These are phyloP conservation scores for Chrysolina americana DNA, from an alignment of 2,888 invertebrate species.

Conservation along the genomic window DNA sequence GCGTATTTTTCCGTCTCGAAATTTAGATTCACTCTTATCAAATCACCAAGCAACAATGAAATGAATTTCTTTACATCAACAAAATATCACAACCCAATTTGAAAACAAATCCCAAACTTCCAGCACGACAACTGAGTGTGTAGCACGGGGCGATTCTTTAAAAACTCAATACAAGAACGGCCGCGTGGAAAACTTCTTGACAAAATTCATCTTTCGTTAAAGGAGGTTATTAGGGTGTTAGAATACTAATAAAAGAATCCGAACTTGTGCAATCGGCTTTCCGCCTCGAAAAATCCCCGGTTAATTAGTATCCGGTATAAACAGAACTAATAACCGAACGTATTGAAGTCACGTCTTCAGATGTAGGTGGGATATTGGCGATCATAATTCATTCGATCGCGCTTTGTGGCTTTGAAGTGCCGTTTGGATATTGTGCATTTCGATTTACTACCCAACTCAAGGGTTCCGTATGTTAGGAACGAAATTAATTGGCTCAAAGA, in stretches of 20 bases:
- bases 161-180: background rate
- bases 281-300: background rate
- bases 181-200: background rate
- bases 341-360: conserved; percentile 7
- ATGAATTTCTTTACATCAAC: too few relatives aligned
- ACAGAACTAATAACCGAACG: conserved; percentile 9
- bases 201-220: background rate
- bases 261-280: conserved; percentile 2
- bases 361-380: background rate
- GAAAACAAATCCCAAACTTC: background rate
- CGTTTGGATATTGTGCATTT: background rate
- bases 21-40: too few relatives aligned
- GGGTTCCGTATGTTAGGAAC: too few relatives aligned
- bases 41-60: too few relatives aligned
- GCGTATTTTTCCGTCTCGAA: too few relatives aligned
- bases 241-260: background rate
- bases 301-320: conserved; percentile 8
- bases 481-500: background rate
- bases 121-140: background rate
- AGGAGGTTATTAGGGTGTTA: background rate
- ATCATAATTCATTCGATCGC: background rate
- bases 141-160: background rate
- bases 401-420: background rate
- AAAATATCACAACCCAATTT: background rate
- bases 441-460: background rate